phyloP scores from a whole-genome alignment of 2,797 vertebrate species.

The Danionella dracula region DNA sequence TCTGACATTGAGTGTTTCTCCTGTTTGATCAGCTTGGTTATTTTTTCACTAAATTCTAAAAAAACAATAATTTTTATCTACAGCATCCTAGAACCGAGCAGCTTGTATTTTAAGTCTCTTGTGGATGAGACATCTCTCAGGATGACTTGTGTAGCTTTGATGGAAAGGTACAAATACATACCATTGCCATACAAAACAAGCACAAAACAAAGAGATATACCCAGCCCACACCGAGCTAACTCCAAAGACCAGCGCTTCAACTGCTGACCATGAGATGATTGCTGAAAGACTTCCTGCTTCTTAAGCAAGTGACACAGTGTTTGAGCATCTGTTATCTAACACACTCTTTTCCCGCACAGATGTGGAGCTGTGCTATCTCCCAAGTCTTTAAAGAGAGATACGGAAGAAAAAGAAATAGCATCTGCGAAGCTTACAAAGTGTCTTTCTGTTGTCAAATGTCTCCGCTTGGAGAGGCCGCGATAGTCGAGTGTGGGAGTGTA shows the following conservation, averaged over 20 bases:
- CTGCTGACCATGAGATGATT: slow-evolving; percentile 20
- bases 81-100: too few species aligned
- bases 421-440: neutral
- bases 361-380: neutral
- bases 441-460: slow-evolving; percentile 15
- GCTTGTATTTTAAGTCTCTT: too few species aligned
- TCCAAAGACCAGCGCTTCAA: slow-evolving; percentile 12
- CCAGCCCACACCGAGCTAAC: neutral
- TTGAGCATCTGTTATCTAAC: slow-evolving; percentile 16
- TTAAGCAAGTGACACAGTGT: neutral
- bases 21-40: too few species aligned
- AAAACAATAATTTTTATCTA: too few species aligned
- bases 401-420: slow-evolving; percentile 1
- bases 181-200: neutral
- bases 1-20: too few species aligned
- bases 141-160: neutral
- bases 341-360: neutral
- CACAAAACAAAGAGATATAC: neutral
- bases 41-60: too few species aligned
- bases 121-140: too few species aligned
- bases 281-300: slow-evolving; percentile 2
- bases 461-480: slow-evolving; percentile 5
- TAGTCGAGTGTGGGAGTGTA: neutral
- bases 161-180: neutral
- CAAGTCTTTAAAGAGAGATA: slow-evolving; percentile 2